Conservation (phyloP, 2,113 vertebrate genomes). For the Turnix velox region DNA sequence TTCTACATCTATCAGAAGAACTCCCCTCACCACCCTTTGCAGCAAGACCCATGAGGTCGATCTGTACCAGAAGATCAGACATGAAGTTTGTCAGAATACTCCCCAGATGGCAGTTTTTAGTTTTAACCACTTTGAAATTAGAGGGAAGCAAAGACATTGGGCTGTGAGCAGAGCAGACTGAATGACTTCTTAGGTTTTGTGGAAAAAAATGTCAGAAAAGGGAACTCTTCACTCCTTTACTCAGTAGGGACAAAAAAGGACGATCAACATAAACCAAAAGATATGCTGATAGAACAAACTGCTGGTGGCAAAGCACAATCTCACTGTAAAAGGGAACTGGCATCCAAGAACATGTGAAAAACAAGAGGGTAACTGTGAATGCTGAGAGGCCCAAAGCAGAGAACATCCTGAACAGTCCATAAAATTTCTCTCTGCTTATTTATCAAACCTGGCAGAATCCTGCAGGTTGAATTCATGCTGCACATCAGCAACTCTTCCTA, state of each 20-base stretch:
- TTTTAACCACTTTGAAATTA: neutral
- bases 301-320: neutral
- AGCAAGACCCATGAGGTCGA: neutral
- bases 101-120: neutral
- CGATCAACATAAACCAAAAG: neutral
- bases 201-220: neutral
- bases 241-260: neutral
- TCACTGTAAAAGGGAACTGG: neutral
- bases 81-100: neutral
- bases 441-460: neutral
- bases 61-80: neutral
- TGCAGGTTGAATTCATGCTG: neutral
- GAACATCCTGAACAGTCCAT: neutral
- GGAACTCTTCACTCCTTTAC: neutral
- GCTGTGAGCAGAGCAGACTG: neutral
- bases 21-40: neutral
- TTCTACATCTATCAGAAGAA: neutral
- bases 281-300: neutral
- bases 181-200: neutral
- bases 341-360: neutral
- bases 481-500: neutral
- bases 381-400: neutral
- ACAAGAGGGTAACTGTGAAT: neutral
- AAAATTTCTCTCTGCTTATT: neutral
- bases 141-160: neutral